Base-by-base conservation (phyloP, 1,140 invertebrate genomes). In the Alviniconcha marisindica region DNA sequence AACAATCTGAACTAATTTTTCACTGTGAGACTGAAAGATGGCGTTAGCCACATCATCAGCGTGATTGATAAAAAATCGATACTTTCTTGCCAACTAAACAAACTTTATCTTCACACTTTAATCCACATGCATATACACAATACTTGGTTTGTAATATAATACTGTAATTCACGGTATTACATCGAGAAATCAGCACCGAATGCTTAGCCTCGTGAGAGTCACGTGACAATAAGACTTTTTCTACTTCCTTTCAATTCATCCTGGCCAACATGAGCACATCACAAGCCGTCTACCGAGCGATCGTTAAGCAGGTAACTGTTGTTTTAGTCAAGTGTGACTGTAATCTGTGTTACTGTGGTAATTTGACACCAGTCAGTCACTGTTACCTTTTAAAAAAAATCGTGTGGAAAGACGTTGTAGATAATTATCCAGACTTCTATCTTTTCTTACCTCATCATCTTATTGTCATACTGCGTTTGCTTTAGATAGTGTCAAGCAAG, bases 31-130 rank as follows among this genome's bases (percentile, higher is more conserved):
- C 1, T 7, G 36, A 18, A 38, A 18, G 33, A 71, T 71, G 69
- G 69, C 69, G 69, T 21, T 21, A 33, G 69, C 69, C 69, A 71
- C 69, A 71, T 71, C 69, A 71, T 71, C 69, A 71, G 44, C 44
- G 44, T 48, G 44, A 40, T 10, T 71, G 36, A 21, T 24, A 1
- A 33, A 71, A 40, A 40, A 71, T 71, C 69, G 69, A 71, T 71
- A 24, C 38, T 18, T 40, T 21, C 18, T 40, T 40, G 24, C 36
- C 7, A 3, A 42, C 24, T n/a, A 14, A 33, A 40, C 14, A 66
- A 12, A 10, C 24, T 18, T 71, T 28, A 33, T 10, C 0, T 33
- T 66, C n/a, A n/a, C n/a, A n/a, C n/a, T n/a, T n/a, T n/a, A n/a
- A n/a, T 66, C 48, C 0, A 33, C 36, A 12, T 12, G 28, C 56